A percentile compares a stretch with the other conserved stretches of the same genome.
Evolutionary conservation across 2,888 invertebrate genomes (phyloP).

Genomic region (Actias luna): DNA sequence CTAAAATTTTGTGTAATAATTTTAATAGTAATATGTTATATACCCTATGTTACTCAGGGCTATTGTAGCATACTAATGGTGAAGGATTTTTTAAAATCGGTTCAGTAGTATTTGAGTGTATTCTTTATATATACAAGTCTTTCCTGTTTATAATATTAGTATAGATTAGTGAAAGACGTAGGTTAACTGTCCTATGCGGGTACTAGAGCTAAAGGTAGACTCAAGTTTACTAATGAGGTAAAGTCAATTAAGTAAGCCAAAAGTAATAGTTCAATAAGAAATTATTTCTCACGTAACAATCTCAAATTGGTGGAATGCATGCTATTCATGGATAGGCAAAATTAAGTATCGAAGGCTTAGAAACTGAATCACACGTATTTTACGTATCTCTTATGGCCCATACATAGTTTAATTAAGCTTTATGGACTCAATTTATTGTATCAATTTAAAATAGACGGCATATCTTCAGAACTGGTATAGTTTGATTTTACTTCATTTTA

Average conservation of each 20-base stretch:
- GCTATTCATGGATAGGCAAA: constrained; percentile 53
- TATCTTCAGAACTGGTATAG: constrained; percentile 36
- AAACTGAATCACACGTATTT: constrained; percentile 21
- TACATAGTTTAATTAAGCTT: constrained; percentile 52
- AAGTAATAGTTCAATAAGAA: constrained; percentile 61
- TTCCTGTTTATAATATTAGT: too few relatives aligned
- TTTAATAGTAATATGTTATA: too few relatives aligned
- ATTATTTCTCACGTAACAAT: constrained; percentile 61
- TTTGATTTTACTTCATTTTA: constrained; percentile 6
- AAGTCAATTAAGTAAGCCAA: constrained; percentile 52
- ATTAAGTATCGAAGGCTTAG: constrained; percentile 23
- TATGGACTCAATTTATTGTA: constrained; percentile 49
- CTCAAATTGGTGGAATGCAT: constrained; percentile 58
- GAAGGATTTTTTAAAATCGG: too few relatives aligned
- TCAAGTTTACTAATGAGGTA: constrained; percentile 44
- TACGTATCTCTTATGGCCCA: constrained; percentile 23
- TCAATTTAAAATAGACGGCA: constrained; percentile 44
- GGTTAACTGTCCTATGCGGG: constrained; percentile 12
- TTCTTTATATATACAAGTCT: too few relatives aligned
- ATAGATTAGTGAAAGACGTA: neutral
- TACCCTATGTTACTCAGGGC: too few relatives aligned
- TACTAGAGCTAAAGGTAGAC: constrained; percentile 39
- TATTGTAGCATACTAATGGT: too few relatives aligned
- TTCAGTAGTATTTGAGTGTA: too few relatives aligned
- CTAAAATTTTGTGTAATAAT: too few relatives aligned